Base-by-base conservation (phyloP, 2,888 invertebrate species). In the Andrena flavipes region DNA sequence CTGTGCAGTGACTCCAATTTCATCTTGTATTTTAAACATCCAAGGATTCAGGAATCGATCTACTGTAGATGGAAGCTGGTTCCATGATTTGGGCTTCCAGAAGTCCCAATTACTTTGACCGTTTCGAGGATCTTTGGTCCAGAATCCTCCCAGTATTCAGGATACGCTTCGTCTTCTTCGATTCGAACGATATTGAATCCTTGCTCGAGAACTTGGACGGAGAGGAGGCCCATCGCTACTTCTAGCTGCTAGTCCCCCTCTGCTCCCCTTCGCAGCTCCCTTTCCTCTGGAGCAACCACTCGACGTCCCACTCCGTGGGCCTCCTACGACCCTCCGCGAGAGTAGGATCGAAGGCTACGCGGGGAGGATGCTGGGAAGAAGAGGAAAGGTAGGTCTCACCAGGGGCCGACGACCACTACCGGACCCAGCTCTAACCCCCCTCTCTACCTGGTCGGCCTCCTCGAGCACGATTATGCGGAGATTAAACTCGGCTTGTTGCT, bases 321-420 rank as follows among this genome's bases (percentile, higher is more conserved):
- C 79, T 75, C 78, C 76, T 82, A 83, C 76, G 84, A 79, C 81
- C 82, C 81, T 79, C 75, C 79, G 30, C 75, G 76, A 13, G 80
- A 79, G 84, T 77, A 60, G 68, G 70, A 82, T 80, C 80, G 76
- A 71, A 54, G 72, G 68, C 83, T 79, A 79, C 83, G 80, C 79
- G 82, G 83, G 78, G 84, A 84, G 67, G 74, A 63, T 74, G 73
- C 71, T 33, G 64, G 60, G 81, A 70, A 85, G 79, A 79, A 59
- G 71, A 72, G 83, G 76, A 79, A 68, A 83, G 76, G 76, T 72
- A 78, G 80, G 78, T 64, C 80, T 80, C 82, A 82, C 62, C 87
- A 84, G 85, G 84, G 88, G 87, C 88, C 86, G 89, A 87, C 87
- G 87, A 89, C 88, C 89, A 85, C 85, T 88, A 82, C 76, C 76